Percentiles rank a stretch among this genome's conserved stretches.
Evolutionary conservation across 1,140 invertebrate genomes (phyloP).

Genomic region (Hirudo medicinalis): DNA sequence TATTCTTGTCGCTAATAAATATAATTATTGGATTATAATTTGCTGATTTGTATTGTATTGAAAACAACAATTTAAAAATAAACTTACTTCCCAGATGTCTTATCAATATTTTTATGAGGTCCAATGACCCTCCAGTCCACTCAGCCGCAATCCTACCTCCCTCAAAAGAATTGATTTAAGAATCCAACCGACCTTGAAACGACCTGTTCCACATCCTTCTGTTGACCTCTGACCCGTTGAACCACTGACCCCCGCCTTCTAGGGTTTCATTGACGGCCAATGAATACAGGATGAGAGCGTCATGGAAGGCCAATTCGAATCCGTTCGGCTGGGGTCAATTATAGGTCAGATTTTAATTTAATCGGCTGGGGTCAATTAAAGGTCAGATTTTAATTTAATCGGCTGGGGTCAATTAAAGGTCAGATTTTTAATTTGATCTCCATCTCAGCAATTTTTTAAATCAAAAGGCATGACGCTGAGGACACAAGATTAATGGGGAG

Average conservation of each 20-base stretch:
- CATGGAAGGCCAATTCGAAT: constrained; percentile 84
- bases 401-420: not conserved
- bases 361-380: constrained; percentile 20
- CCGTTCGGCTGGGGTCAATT: constrained; percentile 31
- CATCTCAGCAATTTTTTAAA: too few relatives aligned
- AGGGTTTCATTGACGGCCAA: constrained; percentile 54
- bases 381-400: constrained; percentile 15
- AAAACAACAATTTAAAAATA: too few relatives aligned
- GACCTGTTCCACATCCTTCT: constrained; percentile 64
- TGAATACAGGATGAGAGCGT: constrained; percentile 78
- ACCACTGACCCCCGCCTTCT: constrained; percentile 28
- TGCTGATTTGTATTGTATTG: too few relatives aligned
- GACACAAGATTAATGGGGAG: too few relatives aligned
- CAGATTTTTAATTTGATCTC: constrained; percentile 15
- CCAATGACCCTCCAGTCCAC: too few relatives aligned
- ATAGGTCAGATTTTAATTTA: too few relatives aligned
- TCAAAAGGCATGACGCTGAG: too few relatives aligned
- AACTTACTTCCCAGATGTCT: too few relatives aligned
- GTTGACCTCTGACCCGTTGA: constrained; percentile 34
- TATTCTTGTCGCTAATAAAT: too few relatives aligned
- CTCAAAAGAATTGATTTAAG: not conserved
- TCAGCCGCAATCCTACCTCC: not conserved
- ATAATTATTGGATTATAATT: too few relatives aligned
- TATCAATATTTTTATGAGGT: too few relatives aligned
- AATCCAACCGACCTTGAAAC: constrained; percentile 50